These are phyloP conservation scores for Grantiella picta DNA, from an alignment of 2,113 vertebrate species.

Conservation along the genomic window DNA sequence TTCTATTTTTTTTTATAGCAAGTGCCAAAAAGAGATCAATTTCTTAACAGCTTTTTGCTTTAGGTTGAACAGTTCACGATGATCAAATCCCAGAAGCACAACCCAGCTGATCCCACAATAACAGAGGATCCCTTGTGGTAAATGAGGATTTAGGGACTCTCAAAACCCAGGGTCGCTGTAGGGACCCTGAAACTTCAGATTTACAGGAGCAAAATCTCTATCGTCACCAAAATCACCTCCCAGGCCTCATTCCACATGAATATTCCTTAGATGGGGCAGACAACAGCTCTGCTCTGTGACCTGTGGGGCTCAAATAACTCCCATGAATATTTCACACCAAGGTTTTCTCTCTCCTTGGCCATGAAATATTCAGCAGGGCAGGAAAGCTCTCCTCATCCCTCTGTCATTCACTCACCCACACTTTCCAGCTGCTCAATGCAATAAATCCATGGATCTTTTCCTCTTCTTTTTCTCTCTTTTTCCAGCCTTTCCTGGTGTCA, in stretches of 20 bases:
- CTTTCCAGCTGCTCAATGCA: rapidly evolving
- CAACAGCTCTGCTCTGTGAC: neutral
- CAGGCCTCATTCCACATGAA: rapidly evolving
- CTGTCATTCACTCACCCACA: neutral
- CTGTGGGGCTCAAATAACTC: neutral
- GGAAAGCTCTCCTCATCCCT: neutral
- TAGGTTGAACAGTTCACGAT: rapidly evolving
- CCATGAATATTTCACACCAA: constrained; percentile 10
- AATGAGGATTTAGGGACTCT: neutral
- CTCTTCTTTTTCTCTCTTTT: neutral
- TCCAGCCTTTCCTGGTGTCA: neutral
- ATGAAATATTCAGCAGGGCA: constrained; percentile 55
- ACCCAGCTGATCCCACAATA: rapidly evolving
- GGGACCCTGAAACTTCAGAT: neutral
- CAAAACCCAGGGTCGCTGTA: rapidly evolving
- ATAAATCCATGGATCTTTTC: neutral
- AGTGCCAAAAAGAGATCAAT: rapidly evolving
- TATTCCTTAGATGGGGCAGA: neutral
- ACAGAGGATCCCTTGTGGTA: rapidly evolving
- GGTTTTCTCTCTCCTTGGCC: neutral
- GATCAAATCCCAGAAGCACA: neutral
- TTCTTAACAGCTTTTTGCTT: neutral
- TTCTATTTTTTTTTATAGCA: rapidly evolving
- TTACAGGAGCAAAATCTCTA: neutral
- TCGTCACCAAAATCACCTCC: neutral